Base-by-base conservation (phyloP, 2,797 vertebrate genomes). In the Furcifer pardalis region DNA sequence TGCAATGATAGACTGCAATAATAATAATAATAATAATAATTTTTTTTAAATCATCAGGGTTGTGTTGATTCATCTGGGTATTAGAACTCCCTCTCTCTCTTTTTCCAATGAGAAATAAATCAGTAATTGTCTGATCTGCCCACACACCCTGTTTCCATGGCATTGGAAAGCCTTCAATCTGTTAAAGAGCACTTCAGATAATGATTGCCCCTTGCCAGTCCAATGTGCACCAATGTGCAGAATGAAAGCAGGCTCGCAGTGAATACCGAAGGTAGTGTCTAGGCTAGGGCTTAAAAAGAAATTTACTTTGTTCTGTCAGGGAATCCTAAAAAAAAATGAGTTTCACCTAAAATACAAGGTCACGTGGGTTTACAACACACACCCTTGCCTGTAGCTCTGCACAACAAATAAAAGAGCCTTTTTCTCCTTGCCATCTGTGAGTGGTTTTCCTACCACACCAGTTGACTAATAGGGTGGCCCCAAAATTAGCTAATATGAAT, bases 91-190 rank as follows among this genome's bases (percentile, higher is more conserved):
- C 52, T 59, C 5, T 65, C 52, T 59, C 5, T 46, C 30, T 44
- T 46, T 69, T 56, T 3, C 49, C 52, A 40, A 71, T 69, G 40
- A 77, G 49, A 52, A 84, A 69, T 71, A 84, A 42, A 77, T 83
- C 63, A 35, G 63, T 60, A 69, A 69, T 84, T 84, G 59, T 77
- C 49, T 62, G 30, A 77, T 60, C 49, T 77, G 65, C 82, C 82
- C 75, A 75, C 82, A 6, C 82, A 84, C 37, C 37, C 65, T 69
- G 82, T 84, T 84, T 35, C 82, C 75, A 84, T 84, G 75, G 82
- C 12, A 77, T 69, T 23, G 44, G 65, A 78, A 75, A 71, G 30
- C 52, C 65, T 78, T 66, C 66, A 71, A 44, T 71, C 75, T 84
- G 82, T 46, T 84, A 77, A 30, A 32, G 40, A 75, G 77, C 30